Base-by-base conservation (phyloP, 2,113 vertebrate species). In the Procavia capensis region DNA sequence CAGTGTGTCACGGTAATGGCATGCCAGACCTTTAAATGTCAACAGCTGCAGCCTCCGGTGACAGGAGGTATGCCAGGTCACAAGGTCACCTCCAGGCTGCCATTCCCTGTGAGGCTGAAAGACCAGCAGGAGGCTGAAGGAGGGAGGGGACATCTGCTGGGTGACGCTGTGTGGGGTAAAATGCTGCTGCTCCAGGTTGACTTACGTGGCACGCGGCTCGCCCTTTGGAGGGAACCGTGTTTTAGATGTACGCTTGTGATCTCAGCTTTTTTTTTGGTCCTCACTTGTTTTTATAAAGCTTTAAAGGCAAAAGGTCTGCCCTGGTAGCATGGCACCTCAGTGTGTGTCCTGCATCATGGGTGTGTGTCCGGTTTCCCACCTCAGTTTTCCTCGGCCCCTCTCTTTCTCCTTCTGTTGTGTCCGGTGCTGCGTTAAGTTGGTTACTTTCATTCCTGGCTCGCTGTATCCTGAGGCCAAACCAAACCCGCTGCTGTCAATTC, bases 71-170 rank as follows among this genome's bases (percentile, higher is more conserved):
- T 39, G 25, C 61, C n/a, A 19, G 31, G 63, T 16, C 34, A n/a
- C 75, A 66, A 13, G 64, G 29, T 70, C 8, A 10, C 68, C 78
- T 1, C 5, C 8, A 81, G n/a, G 36, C 78, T 17, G 20, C 25
- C 5, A 41, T 70, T 31, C 3, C 19, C 83, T 19, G 31, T 31
- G 84, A 31, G 3, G 39, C 11, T 0, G 25, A 14, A 31, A 19
- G 76, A 9, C 3, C 0, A n/a, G n/a, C n/a, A n/a, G 9, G 2
- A 13, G 39, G 75, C 5, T 5, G 13, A 34, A 2, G 64, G 20
- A 41, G 47, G 34, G 41, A 24, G 16, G 41, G 24, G 22, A n/a
- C 4, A 3, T 1, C 47, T 36, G n/a, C 36, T 8, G 34, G 8
- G 64, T 16, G 1, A 4, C 17, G 54, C 24, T 59, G 57, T 20